Evolutionary conservation across 23 tunicate genomes (phyloP), one percentile per base, ranked within the genome.

Genomic region (Trididemnum clinides): DNA sequence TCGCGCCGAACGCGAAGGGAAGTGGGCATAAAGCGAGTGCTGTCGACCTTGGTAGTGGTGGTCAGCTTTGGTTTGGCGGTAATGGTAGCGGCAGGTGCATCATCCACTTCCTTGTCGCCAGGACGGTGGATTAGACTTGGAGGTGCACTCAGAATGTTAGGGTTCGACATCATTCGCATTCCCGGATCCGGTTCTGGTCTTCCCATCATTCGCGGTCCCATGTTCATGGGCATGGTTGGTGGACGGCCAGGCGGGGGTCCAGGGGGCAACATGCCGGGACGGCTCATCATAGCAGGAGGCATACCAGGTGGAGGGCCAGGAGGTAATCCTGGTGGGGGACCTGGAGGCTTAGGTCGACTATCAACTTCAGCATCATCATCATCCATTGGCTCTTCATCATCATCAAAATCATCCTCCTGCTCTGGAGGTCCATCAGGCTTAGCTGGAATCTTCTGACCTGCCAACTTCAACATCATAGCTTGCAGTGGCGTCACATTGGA

Each of bases 181-280:
- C 81, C 72, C 1, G 30, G 78, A 1, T 59, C 77, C 27, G 19
- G 28, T n/a, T 74, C 44, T 32, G 71, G 81, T 10, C 25, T 65
- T 21, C 50, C 39, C 83, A 78, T 78, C 49, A 75, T 59, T 22
- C 62, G 51, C 21, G 5, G 87, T 22, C 37, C 66, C 51, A 64
- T 22, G 77, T 77, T 70, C 1, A 81, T 71, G 20, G 88, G 97
- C 57, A 80, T 49, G 21, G 85, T 85, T 6, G 92, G 98, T 29
- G 98, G 98, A 2, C 84, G 51, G 19, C 97, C 97, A 1, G 97
- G 97, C n/a, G 97, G 97, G 28, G 97, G 97, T 10, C 97, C 97
- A 73, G 97, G 91, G 33, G 97, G 97, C 44, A 84, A n/a, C 39
- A 92, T 92, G 19, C 78, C 64, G 12, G 95, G 81, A 34, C 77